Percentiles rank a stretch among this genome's conserved stretches.
These are phyloP conservation scores for Dreissena polymorpha DNA, from an alignment of 1,140 invertebrate genomes.

Conservation along the genomic window DNA sequence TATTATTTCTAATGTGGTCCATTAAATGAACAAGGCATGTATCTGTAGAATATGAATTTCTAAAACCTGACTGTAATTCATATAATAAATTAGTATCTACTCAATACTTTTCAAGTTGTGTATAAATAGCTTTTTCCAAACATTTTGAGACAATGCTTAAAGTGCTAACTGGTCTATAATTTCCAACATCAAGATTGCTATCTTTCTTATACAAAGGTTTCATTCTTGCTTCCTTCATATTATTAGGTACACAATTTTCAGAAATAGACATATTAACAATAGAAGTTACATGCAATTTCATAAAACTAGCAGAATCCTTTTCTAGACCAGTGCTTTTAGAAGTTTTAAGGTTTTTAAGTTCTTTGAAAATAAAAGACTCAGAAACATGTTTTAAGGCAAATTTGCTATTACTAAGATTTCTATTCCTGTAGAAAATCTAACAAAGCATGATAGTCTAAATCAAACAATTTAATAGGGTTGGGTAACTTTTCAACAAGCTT, in stretches of 20 bases:
- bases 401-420: no score
- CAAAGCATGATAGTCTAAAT: background rate
- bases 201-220: constrained; percentile 7
- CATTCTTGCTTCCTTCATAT: constrained; percentile 15
- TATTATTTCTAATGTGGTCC: no score
- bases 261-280: constrained; percentile 25
- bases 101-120: no score
- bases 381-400: no score
- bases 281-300: constrained; percentile 24
- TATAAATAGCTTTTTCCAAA: no score
- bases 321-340: constrained; percentile 15
- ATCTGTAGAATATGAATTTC: no score
- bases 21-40: no score
- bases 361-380: background rate
- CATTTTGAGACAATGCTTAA: no score
- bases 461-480: constrained; percentile 10
- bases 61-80: no score
- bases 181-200: no score
- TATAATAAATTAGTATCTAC: no score
- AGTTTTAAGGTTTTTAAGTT: background rate
- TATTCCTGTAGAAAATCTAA: background rate
- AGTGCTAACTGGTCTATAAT: no score
- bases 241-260: constrained; percentile 12
- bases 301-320: constrained; percentile 4
- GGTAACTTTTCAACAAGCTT: constrained; percentile 12